A percentile compares a stretch with the other conserved stretches of the same genome.
Evolutionary conservation across 2,113 vertebrate genomes (phyloP).

Genomic region (Odontophorus gujanensis): DNA sequence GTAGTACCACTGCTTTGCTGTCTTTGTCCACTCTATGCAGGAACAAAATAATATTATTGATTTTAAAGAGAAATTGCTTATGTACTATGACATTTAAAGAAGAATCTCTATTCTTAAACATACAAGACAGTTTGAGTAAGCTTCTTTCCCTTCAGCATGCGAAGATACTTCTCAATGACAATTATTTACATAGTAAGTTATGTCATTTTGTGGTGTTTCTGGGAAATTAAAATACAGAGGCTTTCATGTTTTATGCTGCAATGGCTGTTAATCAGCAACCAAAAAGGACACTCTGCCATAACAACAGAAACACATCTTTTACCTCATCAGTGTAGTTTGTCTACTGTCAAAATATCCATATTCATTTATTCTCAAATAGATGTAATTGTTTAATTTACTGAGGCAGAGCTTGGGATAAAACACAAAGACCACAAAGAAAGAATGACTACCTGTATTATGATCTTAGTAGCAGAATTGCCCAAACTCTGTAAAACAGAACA

Average conservation of each 20-base stretch:
- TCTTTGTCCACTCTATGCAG: conserved; percentile 15
- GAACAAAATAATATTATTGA: not conserved
- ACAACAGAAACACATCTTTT: not conserved
- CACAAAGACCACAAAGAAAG: not conserved
- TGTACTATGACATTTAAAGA: not conserved
- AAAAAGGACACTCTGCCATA: not conserved
- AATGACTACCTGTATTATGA: conserved; percentile 58
- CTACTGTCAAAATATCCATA: not conserved
- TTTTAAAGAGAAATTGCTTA: not conserved
- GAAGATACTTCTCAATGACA: not conserved
- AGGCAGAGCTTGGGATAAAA: not conserved
- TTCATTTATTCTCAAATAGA: not conserved
- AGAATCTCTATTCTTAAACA: not conserved
- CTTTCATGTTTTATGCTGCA: not conserved
- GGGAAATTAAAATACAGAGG: not conserved
- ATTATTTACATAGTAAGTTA: not conserved
- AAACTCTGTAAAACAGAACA: conserved; percentile 34
- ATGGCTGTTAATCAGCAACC: not conserved
- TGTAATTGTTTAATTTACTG: not conserved
- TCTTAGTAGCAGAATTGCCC: conserved; percentile 63
- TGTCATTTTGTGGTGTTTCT: not conserved
- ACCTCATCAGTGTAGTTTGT: not conserved
- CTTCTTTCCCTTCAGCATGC: not conserved
- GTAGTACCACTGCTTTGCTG: conserved; percentile 26
- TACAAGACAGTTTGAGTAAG: not conserved